A percentile compares a stretch with the other conserved stretches of the same genome.
Evolutionary conservation across 2,888 invertebrate species (phyloP).

Genomic region (Tricholauxania praeusta): DNA sequence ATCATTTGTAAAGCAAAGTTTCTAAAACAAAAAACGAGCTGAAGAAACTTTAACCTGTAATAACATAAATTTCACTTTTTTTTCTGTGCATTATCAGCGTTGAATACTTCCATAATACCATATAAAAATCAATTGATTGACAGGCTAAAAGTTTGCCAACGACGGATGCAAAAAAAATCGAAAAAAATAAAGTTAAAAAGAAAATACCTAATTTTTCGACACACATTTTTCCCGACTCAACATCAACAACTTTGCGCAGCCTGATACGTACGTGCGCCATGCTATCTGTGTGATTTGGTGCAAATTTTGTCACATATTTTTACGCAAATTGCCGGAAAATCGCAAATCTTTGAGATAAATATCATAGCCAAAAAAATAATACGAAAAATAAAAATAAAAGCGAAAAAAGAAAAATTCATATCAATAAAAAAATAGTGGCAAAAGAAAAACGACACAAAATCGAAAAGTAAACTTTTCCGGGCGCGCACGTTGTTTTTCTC

Average conservation of each 20-base stretch:
- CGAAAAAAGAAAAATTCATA: not conserved
- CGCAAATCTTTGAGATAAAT: constrained; percentile 62
- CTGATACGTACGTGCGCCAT: not conserved
- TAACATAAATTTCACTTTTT: not conserved
- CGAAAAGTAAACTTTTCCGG: not conserved
- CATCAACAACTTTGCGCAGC: not conserved
- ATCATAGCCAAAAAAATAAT: constrained; percentile 47
- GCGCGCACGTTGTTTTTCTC: not conserved
- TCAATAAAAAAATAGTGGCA: not conserved
- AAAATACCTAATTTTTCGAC: not conserved
- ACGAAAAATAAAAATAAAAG: constrained; percentile 1
- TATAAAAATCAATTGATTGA: no score
- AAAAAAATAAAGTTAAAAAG: not conserved
- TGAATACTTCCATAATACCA: no score
- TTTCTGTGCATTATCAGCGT: not conserved
- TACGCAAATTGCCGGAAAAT: constrained; percentile 63
- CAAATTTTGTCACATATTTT: constrained; percentile 62
- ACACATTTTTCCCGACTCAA: not conserved
- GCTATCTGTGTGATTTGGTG: constrained; percentile 7
- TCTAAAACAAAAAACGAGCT: constrained; percentile 28
- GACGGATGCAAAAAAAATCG: not conserved
- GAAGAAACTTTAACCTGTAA: not conserved
- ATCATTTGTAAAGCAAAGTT: constrained; percentile 13
- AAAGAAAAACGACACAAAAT: not conserved
- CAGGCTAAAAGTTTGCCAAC: no score